These are phyloP conservation scores for Melipona beecheii DNA, from an alignment of 2,888 invertebrate genomes.

Conservation along the genomic window DNA sequence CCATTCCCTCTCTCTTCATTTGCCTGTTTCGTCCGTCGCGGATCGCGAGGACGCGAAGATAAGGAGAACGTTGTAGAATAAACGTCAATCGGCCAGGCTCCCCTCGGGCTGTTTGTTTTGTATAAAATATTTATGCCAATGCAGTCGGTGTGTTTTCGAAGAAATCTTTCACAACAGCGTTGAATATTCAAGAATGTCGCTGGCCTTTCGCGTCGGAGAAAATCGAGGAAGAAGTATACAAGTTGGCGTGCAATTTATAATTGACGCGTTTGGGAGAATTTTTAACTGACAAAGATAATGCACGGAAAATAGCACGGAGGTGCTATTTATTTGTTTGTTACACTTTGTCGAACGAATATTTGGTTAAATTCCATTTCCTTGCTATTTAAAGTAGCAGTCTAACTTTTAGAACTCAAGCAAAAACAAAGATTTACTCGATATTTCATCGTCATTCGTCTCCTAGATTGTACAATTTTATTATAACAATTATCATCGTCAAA, in stretches of 20 bases:
- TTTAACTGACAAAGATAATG: neutral
- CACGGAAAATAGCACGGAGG: no score
- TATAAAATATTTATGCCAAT: neutral
- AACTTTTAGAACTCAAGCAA: no score
- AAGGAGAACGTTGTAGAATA: no score
- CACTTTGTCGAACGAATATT: no score
- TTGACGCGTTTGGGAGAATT: neutral
- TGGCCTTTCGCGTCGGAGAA: neutral
- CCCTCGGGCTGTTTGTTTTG: neutral
- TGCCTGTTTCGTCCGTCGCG: slow-evolving; percentile 9
- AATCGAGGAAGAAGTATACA: neutral
- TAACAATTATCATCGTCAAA: no score
- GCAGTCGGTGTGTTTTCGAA: neutral
- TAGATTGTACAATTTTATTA: no score
- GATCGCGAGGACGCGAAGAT: neutral
- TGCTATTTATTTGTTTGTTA: no score
- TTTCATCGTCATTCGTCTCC: no score
- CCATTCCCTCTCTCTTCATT: slow-evolving; percentile 31
- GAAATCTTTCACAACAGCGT: neutral
- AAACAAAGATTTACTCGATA: no score
- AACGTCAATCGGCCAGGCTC: neutral
- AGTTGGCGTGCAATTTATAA: neutral
- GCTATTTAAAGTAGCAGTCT: no score
- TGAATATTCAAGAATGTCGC: neutral
- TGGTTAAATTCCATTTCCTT: no score